Conservation (phyloP, 1,140 invertebrate genomes). For the Thereuonema tuberculata region DNA sequence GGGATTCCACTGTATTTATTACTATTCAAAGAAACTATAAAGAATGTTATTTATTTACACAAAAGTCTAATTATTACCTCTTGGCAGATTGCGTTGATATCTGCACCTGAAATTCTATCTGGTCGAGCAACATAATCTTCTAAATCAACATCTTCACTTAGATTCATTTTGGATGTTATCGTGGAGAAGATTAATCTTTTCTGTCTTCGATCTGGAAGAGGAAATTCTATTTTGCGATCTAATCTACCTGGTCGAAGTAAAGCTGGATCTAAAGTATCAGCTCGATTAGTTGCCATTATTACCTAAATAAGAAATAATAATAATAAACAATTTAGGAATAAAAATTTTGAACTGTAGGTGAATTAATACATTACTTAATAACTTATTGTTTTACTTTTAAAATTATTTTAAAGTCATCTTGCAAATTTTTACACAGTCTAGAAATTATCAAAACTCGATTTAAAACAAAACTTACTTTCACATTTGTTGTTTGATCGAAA, state of each 20-base stretch:
- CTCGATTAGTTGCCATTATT: slow-evolving; percentile 99
- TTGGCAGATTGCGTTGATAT: slow-evolving; percentile 99
- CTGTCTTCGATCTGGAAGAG: slow-evolving; percentile 90
- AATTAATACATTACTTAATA: background rate
- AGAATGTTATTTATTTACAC: no score
- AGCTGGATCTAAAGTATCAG: slow-evolving; percentile 96
- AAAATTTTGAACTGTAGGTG: background rate
- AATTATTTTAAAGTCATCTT: no score
- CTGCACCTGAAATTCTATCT: slow-evolving; percentile 96
- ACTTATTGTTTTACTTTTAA: slow-evolving; percentile 2
- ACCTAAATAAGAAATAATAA: no score
- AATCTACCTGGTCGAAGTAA: slow-evolving; percentile 89
- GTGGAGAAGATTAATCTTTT: slow-evolving; percentile 97
- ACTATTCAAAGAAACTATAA: no score
- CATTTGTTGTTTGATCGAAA: slow-evolving; percentile 99
- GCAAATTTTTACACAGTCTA: no score
- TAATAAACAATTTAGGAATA: no score
- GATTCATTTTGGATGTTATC: slow-evolving; percentile 96
- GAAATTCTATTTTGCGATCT: slow-evolving; percentile 98
- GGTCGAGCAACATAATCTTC: slow-evolving; percentile 98
- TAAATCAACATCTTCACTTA: slow-evolving; percentile 98
- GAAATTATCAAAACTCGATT: no score
- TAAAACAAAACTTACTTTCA: slow-evolving; percentile 70
- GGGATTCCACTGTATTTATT: no score
- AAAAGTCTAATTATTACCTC: slow-evolving; percentile 46